phyloP scores from a whole-genome alignment of 2,113 vertebrate species.

The Laterallus jamaicensis region DNA sequence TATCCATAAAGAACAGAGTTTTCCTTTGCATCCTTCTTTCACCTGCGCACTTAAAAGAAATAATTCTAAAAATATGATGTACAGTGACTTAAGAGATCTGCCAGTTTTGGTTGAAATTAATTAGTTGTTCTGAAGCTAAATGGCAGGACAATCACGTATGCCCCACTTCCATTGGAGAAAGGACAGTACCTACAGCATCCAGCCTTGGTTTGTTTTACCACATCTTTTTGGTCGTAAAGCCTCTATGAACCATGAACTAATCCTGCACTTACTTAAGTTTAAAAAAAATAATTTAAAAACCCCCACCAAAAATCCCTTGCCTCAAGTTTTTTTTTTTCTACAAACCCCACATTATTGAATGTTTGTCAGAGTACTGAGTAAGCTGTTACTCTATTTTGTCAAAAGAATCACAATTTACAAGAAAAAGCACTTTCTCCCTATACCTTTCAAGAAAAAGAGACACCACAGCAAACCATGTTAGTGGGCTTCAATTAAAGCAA shows the following conservation, averaged over 20 bases:
- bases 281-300: background rate
- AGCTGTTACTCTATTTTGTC: background rate
- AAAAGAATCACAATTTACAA: background rate
- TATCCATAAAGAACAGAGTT: background rate
- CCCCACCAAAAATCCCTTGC: too few species aligned
- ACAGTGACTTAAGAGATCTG: background rate
- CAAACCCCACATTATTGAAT: background rate
- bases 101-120: background rate
- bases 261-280: background rate
- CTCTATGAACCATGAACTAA: background rate
- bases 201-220: background rate
- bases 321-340: background rate
- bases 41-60: background rate
- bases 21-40: background rate
- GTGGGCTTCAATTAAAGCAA: background rate
- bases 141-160: accelerated
- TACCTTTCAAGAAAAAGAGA: background rate
- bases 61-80: background rate
- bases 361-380: background rate
- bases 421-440: background rate
- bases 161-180: background rate
- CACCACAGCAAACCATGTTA: background rate
- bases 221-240: background rate
- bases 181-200: background rate
- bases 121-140: background rate